Base-by-base conservation (phyloP, 2,888 invertebrate species). In the Dicyrtoma fusca region DNA sequence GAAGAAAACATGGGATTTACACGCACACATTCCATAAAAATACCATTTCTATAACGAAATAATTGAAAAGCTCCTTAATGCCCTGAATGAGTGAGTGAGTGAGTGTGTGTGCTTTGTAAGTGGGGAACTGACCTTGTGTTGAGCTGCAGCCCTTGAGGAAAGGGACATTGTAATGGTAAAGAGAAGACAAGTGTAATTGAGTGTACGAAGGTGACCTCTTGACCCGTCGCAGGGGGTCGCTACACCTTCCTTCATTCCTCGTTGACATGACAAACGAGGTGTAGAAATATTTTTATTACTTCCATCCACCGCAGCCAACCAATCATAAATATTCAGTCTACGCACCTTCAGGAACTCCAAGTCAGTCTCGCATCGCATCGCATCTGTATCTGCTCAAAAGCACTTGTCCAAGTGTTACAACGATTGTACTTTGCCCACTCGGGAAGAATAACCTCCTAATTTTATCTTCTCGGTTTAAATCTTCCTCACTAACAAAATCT, bases 261-360 rank as follows among this genome's bases (percentile, higher is more conserved):
- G 49, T 65, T 66, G 66, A 71, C 65, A 74, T 74, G 71, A 74
- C 71, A 63, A 74, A 74, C 71, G 74, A 74, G 71, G 74, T 74
- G 74, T 66, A 68, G 74, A 74, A 62, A 71, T 53, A 71, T 74
- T 71, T 74, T 74, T 71, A 74, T 74, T 74, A 64, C 63, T 61
- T 47, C 49, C 47, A 17, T 62, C 23, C 69, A 65, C 65, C 51
- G 51, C 53, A 49, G 51, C 23, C 26, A 63, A 63, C 10, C 23
- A 63, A 65, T 42, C 51, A 53, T 53, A 65, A 65, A 65, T 63
- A 63, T 63, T 45, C 45, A 17, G 17, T 34, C 3, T 3, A 61
- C 44, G 19, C 61, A 57, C 25, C 57, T 23, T 25, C 57, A 57
- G 34, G 3, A 34, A 3, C 34, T 34, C 34, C 34, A 3, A 3